phyloP scores from a whole-genome alignment of 2,113 vertebrate species.

The Cranoglanis bouderius region DNA sequence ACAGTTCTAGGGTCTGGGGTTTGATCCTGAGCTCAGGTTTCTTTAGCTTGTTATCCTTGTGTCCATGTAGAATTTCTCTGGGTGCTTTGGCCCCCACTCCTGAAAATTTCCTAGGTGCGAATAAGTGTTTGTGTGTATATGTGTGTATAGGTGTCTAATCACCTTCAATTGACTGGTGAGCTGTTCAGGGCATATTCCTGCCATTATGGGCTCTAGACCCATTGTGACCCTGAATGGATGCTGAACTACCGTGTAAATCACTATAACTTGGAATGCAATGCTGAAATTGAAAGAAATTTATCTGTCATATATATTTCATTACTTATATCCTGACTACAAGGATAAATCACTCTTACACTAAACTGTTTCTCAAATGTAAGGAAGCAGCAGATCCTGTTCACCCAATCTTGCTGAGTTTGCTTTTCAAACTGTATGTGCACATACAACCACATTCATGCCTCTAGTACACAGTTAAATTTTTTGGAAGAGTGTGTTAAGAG shows the following conservation, averaged over 20 bases:
- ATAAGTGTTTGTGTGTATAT: neutral
- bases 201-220: neutral
- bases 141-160: neutral
- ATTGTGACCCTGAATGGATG: neutral
- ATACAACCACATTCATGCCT: neutral
- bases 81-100: neutral
- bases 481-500: slow-evolving; percentile 16
- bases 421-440: neutral
- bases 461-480: slow-evolving; percentile 24
- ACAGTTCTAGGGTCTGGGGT: neutral
- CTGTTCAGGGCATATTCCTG: neutral
- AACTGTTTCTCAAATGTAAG: neutral
- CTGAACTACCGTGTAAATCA: neutral
- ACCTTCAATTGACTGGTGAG: neutral
- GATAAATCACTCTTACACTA: slow-evolving; percentile 28
- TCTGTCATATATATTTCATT: neutral
- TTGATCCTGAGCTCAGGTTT: neutral
- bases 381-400: slow-evolving; percentile 17
- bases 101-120: neutral
- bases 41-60: neutral
- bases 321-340: neutral
- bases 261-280: neutral
- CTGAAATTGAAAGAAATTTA: neutral
- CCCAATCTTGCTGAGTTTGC: neutral
- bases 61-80: neutral